Conservation (phyloP, 92 coral and sea anemone species). For the Epizoanthus fatuus region DNA sequence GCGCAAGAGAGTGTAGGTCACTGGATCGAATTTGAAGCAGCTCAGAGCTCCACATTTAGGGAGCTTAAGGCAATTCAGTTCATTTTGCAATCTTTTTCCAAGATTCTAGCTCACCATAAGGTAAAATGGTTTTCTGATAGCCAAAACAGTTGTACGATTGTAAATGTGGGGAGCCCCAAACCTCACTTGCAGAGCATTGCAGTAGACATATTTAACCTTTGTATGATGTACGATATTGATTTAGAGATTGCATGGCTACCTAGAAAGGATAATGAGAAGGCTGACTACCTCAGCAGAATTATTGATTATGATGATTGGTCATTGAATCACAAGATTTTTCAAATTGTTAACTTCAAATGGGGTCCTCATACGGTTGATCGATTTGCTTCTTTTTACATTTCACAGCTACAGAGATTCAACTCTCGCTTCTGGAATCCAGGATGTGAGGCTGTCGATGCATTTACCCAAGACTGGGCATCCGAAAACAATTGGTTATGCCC, state of each 20-base stretch:
- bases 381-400: conserved; percentile 39
- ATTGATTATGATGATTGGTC: conserved; percentile 54
- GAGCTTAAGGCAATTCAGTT: not conserved
- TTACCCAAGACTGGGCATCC: not conserved
- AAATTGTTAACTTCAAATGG: conserved; percentile 17
- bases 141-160: conserved; percentile 46
- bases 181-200: conserved; percentile 44
- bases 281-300: conserved; percentile 29
- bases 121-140: conserved; percentile 53
- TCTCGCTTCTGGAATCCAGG: conserved; percentile 40
- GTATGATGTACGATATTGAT: conserved; percentile 25
- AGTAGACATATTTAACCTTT: conserved; percentile 35
- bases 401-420: conserved; percentile 29
- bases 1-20: conserved; percentile 2
- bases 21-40: conserved; percentile 8
- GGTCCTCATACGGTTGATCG: conserved; percentile 58
- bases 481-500: too few species aligned
- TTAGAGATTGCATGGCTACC: conserved; percentile 50
- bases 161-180: conserved; percentile 34
- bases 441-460: conserved; percentile 13
- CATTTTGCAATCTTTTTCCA: conserved; percentile 5
- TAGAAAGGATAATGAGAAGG: conserved; percentile 23
- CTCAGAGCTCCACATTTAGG: conserved; percentile 9
- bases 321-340: conserved; percentile 15
- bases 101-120: conserved; percentile 26